Conservation (phyloP, 2,888 invertebrate species). For the Pyralis farinalis region DNA sequence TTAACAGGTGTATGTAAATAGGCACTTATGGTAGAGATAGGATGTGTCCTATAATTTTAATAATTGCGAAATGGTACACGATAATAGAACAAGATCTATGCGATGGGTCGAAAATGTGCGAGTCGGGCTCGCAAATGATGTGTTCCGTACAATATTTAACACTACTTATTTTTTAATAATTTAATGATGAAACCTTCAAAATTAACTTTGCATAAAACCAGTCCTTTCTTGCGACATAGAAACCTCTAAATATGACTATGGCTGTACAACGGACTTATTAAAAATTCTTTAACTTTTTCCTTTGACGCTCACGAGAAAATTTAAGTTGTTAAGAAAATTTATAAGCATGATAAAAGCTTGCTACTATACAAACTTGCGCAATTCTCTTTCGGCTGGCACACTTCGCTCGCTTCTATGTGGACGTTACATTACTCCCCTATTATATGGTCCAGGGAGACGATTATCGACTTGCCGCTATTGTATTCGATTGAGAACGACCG, state of each 20-base stretch:
- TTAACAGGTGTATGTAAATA: too few species aligned
- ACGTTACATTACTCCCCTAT: conserved; percentile 40
- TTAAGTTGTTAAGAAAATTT: conserved; percentile 4
- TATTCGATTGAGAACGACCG: conserved; percentile 29
- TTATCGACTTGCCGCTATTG: conserved; percentile 37
- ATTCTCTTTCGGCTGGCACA: conserved; percentile 25
- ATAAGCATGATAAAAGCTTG: conserved; percentile 17
- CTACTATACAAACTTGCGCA: conserved; percentile 22
- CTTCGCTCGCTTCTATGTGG: conserved; percentile 28
- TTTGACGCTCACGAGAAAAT: conserved; percentile 23
- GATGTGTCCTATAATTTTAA: too few species aligned
- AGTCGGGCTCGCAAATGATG: too few species aligned
- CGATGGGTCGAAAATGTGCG: too few species aligned
- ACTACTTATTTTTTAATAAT: too few species aligned
- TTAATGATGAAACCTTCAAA: too few species aligned
- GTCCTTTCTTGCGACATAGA: too few species aligned
- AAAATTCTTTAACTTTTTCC: conserved; percentile 26
- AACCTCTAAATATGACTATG: conserved; percentile 22
- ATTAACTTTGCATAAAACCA: too few species aligned
- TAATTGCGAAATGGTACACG: too few species aligned
- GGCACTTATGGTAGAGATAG: too few species aligned
- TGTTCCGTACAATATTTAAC: too few species aligned
- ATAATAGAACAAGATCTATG: too few species aligned
- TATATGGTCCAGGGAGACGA: conserved; percentile 37
- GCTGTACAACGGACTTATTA: conserved; percentile 28